Evolutionary conservation across 2,888 invertebrate species (phyloP).

Genomic region (Heliconius aoede): DNA sequence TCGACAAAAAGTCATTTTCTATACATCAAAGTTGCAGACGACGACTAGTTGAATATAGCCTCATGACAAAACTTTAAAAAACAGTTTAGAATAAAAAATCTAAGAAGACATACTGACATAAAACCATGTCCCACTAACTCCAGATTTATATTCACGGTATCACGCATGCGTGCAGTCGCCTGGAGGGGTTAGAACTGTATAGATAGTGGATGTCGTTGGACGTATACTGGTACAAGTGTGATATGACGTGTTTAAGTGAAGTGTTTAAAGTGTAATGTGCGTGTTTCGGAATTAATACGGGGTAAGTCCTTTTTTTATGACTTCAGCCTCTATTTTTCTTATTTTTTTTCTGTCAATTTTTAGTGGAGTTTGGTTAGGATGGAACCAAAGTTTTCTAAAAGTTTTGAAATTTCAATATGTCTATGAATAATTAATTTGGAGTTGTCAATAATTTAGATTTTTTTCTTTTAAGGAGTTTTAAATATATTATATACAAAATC

Average conservation of each 20-base stretch:
- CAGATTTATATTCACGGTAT: conserved; percentile 41
- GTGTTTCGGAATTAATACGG: conserved; percentile 41
- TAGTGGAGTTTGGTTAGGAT: not conserved
- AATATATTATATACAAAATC: not conserved
- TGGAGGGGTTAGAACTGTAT: conserved; percentile 44
- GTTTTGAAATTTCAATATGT: not conserved
- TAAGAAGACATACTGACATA: conserved; percentile 43
- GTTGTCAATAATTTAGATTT: not conserved
- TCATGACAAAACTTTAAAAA: not conserved
- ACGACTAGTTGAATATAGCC: too few species aligned
- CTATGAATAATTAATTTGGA: not conserved
- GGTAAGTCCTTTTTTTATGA: conserved; percentile 39
- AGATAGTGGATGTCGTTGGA: conserved; percentile 33
- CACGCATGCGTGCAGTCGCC: conserved; percentile 43
- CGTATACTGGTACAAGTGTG: conserved; percentile 41
- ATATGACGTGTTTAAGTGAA: conserved; percentile 48
- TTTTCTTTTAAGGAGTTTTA: not conserved
- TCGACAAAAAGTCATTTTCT: not conserved
- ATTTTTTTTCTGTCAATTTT: not conserved
- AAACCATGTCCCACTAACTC: conserved; percentile 43
- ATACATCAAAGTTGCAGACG: too few species aligned
- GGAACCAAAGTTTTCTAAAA: not conserved
- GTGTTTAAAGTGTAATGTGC: conserved; percentile 44
- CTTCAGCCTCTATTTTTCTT: not conserved
- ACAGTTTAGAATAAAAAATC: conserved; percentile 15